Base-by-base conservation (phyloP, 1,140 invertebrate species). In the Meloidogyne floridensis region DNA sequence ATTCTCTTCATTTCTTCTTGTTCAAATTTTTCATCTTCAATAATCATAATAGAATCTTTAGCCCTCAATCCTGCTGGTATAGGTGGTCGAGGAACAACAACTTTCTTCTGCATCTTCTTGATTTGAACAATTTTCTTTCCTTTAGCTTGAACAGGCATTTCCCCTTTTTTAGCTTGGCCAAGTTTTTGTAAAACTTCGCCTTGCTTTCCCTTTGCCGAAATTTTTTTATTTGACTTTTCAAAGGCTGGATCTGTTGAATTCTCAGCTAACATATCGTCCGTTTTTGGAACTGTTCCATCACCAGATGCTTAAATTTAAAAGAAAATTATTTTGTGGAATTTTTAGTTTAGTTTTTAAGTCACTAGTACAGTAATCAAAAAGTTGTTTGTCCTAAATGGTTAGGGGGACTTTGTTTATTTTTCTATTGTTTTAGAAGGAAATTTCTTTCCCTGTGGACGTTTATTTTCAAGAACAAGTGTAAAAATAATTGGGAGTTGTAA, bases 271-370 rank as follows among this genome's bases (percentile, higher is more conserved):
- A 18, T 18, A 65, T 65, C 59, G n/a, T 65, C 59, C n/a, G 59
- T 65, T 65, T 65, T 65, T n/a, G 59, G 59, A 65, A 65, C n/a
- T 7, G 59, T 65, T n/a, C 59, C 59, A n/a, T 65, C 59, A 65
- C 59, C 59, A 7, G 59, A 65, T 65, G 59, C 59, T 65, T 6
- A n/a, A 65, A 65, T 6, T 65, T 13, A 65, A 65, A n/a, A 65
- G 5, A 5, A 65, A 65, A 65, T 5, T 65, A 5, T n/a, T 59
- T 59, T 65, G 1, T 18, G 15, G 2, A n/a, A n/a, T 18, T 65
- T 18, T 65, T 65, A 6, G 6, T 65, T 65, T n/a, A 59, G 32
- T 32, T 32, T 32, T 32, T 32, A 32, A 32, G 32, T 32, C 32
- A 32, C 32, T 32, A 32, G 32, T 32, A 32, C 32, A 32, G 32